A percentile compares a stretch with the other conserved stretches of the same genome.
Conservation (phyloP, 2,888 invertebrate genomes). For the Xanthostigma xanthostigma region DNA sequence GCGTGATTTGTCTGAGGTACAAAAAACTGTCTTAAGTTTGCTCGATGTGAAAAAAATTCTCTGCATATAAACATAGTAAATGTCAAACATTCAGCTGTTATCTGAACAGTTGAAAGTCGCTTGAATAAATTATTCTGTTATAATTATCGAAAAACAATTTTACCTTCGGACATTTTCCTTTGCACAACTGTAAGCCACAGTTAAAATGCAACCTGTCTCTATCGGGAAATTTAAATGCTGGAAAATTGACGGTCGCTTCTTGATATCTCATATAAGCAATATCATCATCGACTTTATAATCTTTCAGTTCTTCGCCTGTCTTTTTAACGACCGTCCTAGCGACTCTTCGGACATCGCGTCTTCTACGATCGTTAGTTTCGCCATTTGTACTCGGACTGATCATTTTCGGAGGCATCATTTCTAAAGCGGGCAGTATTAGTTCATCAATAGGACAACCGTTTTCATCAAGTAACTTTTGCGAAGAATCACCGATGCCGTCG, state of each 20-base stretch:
- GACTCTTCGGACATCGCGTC: too few species aligned
- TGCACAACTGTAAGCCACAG: conserved; percentile 65
- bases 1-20: too few species aligned
- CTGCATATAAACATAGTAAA: too few species aligned
- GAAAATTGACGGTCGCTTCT: conserved; percentile 44
- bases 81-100: too few species aligned
- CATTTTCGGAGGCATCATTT: conserved; percentile 17
- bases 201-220: conserved; percentile 59
- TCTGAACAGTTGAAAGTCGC: too few species aligned
- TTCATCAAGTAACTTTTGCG: conserved; percentile 57
- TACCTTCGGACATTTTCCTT: conserved; percentile 51
- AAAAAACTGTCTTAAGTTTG: too few species aligned
- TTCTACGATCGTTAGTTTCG: background rate
- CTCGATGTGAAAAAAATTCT: too few species aligned
- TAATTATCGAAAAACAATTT: background rate
- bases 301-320: conserved; percentile 2
- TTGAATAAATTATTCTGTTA: too few species aligned
- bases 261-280: conserved; percentile 25
- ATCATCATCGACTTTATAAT: background rate
- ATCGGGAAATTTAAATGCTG: conserved; percentile 73
- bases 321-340: conserved; percentile 1
- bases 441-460: conserved; percentile 63
- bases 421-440: conserved; percentile 39
- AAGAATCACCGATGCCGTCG: conserved; percentile 61
- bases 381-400: conserved; percentile 19